These are phyloP conservation scores for Phycodurus eques DNA, from an alignment of 2,113 vertebrate genomes.

Conservation along the genomic window DNA sequence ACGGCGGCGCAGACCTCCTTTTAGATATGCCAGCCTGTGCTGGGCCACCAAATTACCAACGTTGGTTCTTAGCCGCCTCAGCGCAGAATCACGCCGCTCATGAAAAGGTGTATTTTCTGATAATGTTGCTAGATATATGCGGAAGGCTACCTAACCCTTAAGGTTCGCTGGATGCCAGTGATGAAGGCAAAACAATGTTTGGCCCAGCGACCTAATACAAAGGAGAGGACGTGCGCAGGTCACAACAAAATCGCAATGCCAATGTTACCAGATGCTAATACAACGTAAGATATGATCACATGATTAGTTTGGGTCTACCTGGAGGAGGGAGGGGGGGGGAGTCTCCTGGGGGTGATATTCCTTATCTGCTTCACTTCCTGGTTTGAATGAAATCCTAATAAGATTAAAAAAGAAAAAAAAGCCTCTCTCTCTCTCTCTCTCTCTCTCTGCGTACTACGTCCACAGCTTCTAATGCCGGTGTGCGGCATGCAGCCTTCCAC, in stretches of 20 bases:
- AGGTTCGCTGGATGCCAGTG: too few relatives aligned
- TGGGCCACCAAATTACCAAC: too few relatives aligned
- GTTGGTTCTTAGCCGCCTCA: too few relatives aligned
- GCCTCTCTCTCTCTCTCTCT: slow-evolving; percentile 14
- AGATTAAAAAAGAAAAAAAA: slow-evolving; percentile 38
- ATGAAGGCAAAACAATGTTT: background rate
- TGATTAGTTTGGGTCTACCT: slow-evolving; percentile 27
- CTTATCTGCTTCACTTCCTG: slow-evolving; percentile 49
- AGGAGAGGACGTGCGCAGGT: background rate
- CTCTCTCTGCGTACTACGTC: background rate
- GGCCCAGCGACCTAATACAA: background rate
- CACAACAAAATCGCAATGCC: background rate
- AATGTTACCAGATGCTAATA: slow-evolving; percentile 32
- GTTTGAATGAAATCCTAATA: slow-evolving; percentile 59
- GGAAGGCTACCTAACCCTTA: too few relatives aligned
- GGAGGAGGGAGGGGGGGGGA: background rate
- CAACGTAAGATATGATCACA: slow-evolving; percentile 37
- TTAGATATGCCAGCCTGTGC: too few relatives aligned
- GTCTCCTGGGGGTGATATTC: slow-evolving; percentile 13
- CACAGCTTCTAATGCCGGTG: slow-evolving; percentile 78
- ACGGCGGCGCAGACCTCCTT: too few relatives aligned
- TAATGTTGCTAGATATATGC: too few relatives aligned
- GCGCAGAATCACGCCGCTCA: too few relatives aligned
- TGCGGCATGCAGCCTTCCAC: slow-evolving; percentile 85
- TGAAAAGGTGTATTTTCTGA: too few relatives aligned